Evolutionary conservation across 2,113 vertebrate genomes (phyloP).

Genomic region (Ochotona princeps): DNA sequence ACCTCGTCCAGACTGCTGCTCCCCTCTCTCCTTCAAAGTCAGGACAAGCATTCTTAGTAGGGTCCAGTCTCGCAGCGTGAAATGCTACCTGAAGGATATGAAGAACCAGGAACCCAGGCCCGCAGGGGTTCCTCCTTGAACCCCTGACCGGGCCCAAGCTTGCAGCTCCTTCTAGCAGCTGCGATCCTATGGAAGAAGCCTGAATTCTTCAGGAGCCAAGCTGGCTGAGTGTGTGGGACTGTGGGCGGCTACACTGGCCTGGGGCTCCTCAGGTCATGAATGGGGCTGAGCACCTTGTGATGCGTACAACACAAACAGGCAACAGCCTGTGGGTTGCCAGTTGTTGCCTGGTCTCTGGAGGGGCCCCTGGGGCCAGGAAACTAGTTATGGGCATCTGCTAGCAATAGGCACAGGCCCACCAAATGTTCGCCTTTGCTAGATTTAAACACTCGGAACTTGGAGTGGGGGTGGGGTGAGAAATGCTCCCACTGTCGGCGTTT

Average conservation of each 20-base stretch:
- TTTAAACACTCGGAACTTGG: neutral
- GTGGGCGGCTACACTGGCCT: neutral
- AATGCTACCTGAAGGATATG: neutral
- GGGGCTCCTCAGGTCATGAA: neutral
- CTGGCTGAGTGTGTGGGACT: accelerated
- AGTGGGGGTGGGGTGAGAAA: no score
- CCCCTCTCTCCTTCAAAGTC: neutral
- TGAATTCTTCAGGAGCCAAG: neutral
- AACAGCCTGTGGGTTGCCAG: neutral
- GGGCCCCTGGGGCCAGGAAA: neutral
- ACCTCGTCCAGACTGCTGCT: neutral
- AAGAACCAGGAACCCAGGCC: neutral
- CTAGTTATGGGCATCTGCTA: neutral
- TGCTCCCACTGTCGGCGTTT: neutral
- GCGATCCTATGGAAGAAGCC: accelerated
- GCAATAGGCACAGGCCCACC: neutral
- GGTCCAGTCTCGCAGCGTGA: accelerated
- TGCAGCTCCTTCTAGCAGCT: neutral
- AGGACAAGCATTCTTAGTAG: neutral
- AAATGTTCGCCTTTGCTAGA: neutral
- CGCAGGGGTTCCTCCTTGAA: no score
- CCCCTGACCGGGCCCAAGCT: neutral
- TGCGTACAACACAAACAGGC: constrained; percentile 29
- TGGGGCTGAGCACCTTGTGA: neutral
- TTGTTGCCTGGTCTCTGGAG: neutral